phyloP scores from a whole-genome alignment of 2,888 invertebrate species.

The Drosophila niveifrons region DNA sequence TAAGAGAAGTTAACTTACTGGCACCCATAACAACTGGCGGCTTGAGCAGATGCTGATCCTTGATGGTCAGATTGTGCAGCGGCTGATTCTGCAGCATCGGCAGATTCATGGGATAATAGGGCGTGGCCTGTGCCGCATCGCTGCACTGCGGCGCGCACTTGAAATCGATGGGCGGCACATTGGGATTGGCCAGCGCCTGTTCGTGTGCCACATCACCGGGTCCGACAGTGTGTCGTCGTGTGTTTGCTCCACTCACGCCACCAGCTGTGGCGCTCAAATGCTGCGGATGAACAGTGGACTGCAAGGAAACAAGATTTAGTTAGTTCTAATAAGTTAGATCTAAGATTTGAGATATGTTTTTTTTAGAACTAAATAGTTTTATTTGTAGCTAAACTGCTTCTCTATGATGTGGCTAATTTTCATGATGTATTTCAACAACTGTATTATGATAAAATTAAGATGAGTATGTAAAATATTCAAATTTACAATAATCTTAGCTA shows the following conservation, averaged over 20 bases:
- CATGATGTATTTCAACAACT: no score
- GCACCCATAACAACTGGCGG: constrained; percentile 96
- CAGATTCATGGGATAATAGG: constrained; percentile 93
- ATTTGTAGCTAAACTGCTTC: no score
- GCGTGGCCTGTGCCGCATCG: constrained; percentile 66
- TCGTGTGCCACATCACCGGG: constrained; percentile 95
- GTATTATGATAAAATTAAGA: no score
- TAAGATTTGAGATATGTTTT: no score
- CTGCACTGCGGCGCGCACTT: constrained; percentile 80
- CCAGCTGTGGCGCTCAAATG: constrained; percentile 74
- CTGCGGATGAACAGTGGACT: constrained; percentile 74
- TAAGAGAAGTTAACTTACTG: constrained; percentile 86
- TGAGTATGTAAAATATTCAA: no score
- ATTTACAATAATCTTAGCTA: no score
- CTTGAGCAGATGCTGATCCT: constrained; percentile 96
- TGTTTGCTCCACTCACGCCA: constrained; percentile 85
- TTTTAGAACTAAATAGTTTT: no score
- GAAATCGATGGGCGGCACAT: constrained; percentile 84
- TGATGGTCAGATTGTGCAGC: constrained; percentile 93
- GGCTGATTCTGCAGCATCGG: constrained; percentile 94
- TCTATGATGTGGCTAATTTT: no score
- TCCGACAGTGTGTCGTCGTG: constrained; percentile 96
- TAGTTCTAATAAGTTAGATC: no score
- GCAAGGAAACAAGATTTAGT: not conserved
- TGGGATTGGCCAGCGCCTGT: constrained; percentile 88